A percentile compares a stretch with the other conserved stretches of the same genome.
Evolutionary conservation across 1,140 invertebrate genomes (phyloP).

Genomic region (Bombus waltoni): DNA sequence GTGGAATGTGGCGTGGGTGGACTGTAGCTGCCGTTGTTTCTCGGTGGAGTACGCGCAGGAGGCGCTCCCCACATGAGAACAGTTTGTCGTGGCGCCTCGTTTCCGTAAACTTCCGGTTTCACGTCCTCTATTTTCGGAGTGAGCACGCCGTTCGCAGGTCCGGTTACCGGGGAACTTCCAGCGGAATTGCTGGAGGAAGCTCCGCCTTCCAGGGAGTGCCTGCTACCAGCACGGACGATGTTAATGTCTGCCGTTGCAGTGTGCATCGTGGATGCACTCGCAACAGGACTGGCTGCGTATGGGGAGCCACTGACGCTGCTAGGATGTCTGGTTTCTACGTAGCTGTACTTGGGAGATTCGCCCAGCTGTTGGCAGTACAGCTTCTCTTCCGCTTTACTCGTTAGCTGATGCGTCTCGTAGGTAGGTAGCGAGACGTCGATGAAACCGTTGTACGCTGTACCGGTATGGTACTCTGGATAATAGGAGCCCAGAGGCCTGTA

Average conservation of each 20-base stretch:
- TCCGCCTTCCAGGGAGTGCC: constrained; percentile 83
- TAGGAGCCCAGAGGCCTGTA: constrained; percentile 90
- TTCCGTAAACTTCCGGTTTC: constrained; percentile 83
- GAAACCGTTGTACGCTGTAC: constrained; percentile 83
- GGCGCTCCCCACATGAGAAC: constrained; percentile 92
- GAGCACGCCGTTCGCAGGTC: constrained; percentile 82
- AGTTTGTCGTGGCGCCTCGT: constrained; percentile 88
- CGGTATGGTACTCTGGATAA: constrained; percentile 89
- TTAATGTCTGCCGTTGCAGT: constrained; percentile 73
- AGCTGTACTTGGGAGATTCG: constrained; percentile 79
- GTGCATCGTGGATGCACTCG: constrained; percentile 74
- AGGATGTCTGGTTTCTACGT: constrained; percentile 82
- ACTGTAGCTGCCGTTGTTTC: constrained; percentile 81
- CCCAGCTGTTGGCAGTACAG: constrained; percentile 86
- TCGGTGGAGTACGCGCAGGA: constrained; percentile 78
- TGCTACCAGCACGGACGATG: constrained; percentile 80
- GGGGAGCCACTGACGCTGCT: constrained; percentile 81
- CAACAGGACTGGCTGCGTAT: constrained; percentile 77
- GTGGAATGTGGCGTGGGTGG: constrained; percentile 80
- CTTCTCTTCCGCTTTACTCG: constrained; percentile 85
- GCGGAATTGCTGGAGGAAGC: constrained; percentile 83
- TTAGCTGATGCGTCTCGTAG: constrained; percentile 82
- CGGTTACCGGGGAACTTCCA: constrained; percentile 83
- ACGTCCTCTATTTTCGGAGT: constrained; percentile 87
- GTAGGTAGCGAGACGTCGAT: constrained; percentile 84